Base-by-base conservation (phyloP, 2,888 invertebrate species). In the Clepsis dumicolana region DNA sequence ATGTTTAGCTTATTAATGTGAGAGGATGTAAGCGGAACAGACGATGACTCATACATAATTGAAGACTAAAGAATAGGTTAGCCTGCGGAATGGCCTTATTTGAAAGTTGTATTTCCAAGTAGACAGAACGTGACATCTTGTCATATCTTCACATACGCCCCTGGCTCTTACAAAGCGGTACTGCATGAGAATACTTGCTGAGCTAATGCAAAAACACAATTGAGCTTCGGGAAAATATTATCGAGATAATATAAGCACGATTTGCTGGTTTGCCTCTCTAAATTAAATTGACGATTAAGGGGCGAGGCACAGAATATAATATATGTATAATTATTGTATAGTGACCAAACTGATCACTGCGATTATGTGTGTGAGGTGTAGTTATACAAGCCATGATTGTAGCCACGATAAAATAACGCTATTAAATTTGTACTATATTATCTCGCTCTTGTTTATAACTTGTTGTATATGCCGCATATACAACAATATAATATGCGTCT, bases 41-140 rank as follows among this genome's bases (percentile, higher is more conserved):
- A 27, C 16, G 56, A 50, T 68, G 68, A 68, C 59, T 68, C 68
- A 68, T 44, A 29, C 68, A 68, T 52, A 41, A 38, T 59, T 68
- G 59, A 68, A 68, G 64, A 59, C 64, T 52, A 64, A 59, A 52
- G 52, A 25, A 68, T 64, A 16, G 27, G 18, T 16, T 53, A 27
- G 63, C 38, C 41, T 4, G 59, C 63, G 64, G 64, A 68, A 64
- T 53, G n/a, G 59, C 68, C 68, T 64, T 68, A 68, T 68, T 64
- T 59, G 59, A 64, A 64, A 64, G 57, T 53, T 59, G 68, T 64
- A 63, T 68, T 57, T 44, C 63, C 68, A 68, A 59, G 48, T 60
- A 27, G 29, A 41, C 24, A 8, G 41, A 57, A 21, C 27, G 41
- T 50, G 52, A 57, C 57, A 57, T 57, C 52, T 68, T 41, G 59